Percentiles rank a stretch among this genome's conserved stretches.
Evolutionary conservation across 2,888 invertebrate species (phyloP).

Genomic region (Trimorus sp.): DNA sequence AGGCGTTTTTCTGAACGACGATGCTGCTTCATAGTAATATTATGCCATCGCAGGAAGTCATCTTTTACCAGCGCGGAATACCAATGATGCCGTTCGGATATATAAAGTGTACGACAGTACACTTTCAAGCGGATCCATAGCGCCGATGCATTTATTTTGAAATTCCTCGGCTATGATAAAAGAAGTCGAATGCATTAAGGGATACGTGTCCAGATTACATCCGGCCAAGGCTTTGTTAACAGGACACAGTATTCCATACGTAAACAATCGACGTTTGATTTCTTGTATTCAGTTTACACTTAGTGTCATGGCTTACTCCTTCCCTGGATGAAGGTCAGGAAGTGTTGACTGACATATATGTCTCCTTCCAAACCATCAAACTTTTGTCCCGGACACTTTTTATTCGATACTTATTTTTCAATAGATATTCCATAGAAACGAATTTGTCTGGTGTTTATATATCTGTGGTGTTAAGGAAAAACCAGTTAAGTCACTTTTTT

Average conservation of each 20-base stretch:
- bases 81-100: constrained; percentile 61
- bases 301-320: too few species aligned
- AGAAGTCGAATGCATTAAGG: constrained; percentile 55
- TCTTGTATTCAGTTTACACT: too few species aligned
- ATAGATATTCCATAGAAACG: too few species aligned
- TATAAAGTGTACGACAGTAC: constrained; percentile 60
- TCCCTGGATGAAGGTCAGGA: too few species aligned
- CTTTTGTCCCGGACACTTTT: too few species aligned
- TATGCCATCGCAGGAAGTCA: constrained; percentile 68
- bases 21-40: constrained; percentile 62
- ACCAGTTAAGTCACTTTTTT: too few species aligned
- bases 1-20: constrained; percentile 56
- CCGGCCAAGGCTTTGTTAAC: constrained; percentile 26
- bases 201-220: constrained; percentile 51
- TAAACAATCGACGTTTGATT: neutral
- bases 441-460: too few species aligned
- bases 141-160: constrained; percentile 63
- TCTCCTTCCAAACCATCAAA: too few species aligned
- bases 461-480: too few species aligned
- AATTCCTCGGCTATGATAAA: constrained; percentile 56
- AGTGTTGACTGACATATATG: too few species aligned
- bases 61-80: constrained; percentile 68
- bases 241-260: neutral
- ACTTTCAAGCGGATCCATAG: constrained; percentile 56
- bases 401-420: too few species aligned